phyloP scores from a whole-genome alignment of 2,888 invertebrate genomes.

The Metallyticus violacea region DNA sequence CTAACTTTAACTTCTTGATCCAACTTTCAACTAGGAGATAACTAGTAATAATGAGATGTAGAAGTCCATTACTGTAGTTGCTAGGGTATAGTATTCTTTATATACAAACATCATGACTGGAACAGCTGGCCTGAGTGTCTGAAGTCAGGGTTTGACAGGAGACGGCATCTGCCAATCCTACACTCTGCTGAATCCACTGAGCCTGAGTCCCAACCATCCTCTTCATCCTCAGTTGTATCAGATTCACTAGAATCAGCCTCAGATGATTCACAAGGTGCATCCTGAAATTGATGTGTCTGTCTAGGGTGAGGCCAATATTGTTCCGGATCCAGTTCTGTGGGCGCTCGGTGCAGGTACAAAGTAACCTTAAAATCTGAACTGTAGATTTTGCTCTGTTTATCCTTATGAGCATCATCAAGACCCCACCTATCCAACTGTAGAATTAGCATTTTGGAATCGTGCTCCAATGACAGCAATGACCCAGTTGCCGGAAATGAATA shows the following conservation, averaged over 20 bases:
- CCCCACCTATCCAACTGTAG: conserved; percentile 75
- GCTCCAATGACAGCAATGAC: conserved; percentile 42
- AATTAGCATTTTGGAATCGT: conserved; percentile 42
- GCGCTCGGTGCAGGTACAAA: conserved; percentile 60
- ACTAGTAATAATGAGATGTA: no score
- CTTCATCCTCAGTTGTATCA: conserved; percentile 53
- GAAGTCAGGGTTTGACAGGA: conserved; percentile 65
- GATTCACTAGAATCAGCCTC: conserved; percentile 56
- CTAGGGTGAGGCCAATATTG: conserved; percentile 38
- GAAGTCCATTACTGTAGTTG: no score
- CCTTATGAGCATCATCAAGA: conserved; percentile 91
- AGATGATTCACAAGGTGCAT: conserved; percentile 56
- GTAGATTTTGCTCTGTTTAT: conserved; percentile 84
- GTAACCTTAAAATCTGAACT: conserved; percentile 84
- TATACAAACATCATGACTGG: conserved; percentile 38
- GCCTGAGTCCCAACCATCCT: conserved; percentile 73
- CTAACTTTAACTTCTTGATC: no score
- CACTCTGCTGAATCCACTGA: conserved; percentile 54
- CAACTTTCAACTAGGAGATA: no score
- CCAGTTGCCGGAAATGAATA: conserved; percentile 42
- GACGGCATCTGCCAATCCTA: conserved; percentile 68
- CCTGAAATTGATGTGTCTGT: conserved; percentile 46
- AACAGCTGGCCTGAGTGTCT: conserved; percentile 36
- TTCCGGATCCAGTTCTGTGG: conserved; percentile 40
- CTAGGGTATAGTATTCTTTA: no score